Evolutionary conservation across 2,888 invertebrate species (phyloP).

Genomic region (Nephrotoma guestfalica): DNA sequence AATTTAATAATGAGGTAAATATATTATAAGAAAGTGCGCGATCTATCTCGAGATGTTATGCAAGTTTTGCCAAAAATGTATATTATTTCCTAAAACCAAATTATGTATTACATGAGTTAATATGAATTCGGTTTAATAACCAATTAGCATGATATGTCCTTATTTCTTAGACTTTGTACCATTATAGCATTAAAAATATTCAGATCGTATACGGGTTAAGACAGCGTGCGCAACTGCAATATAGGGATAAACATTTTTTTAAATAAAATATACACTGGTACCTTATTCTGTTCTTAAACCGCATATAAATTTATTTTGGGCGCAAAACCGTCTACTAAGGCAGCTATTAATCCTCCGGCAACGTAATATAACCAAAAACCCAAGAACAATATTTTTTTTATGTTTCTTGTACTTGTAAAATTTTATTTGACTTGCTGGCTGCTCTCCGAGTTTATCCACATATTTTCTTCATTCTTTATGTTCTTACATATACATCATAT

Average conservation of each 20-base stretch:
- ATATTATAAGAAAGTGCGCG: background rate
- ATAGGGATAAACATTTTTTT: background rate
- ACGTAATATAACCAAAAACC: background rate
- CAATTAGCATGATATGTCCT: background rate
- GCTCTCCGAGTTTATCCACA: background rate
- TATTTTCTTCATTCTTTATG: background rate
- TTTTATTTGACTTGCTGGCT: background rate
- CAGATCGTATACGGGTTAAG: background rate
- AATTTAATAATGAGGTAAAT: background rate
- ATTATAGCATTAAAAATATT: background rate
- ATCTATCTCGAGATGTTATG: background rate
- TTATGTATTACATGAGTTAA: background rate
- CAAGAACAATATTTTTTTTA: background rate
- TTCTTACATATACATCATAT: background rate
- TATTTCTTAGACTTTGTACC: background rate
- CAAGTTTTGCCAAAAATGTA: background rate
- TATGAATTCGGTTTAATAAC: background rate
- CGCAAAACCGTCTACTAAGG: slow-evolving; percentile 3
- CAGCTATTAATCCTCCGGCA: slow-evolving; percentile 2
- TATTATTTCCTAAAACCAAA: background rate
- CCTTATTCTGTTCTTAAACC: background rate
- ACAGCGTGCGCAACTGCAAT: background rate
- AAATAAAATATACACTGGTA: background rate
- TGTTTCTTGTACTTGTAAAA: slow-evolving; percentile 1
- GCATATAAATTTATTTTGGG: background rate